phyloP scores from a whole-genome alignment of 2,797 vertebrate species.

The Synanceia verrucosa region DNA sequence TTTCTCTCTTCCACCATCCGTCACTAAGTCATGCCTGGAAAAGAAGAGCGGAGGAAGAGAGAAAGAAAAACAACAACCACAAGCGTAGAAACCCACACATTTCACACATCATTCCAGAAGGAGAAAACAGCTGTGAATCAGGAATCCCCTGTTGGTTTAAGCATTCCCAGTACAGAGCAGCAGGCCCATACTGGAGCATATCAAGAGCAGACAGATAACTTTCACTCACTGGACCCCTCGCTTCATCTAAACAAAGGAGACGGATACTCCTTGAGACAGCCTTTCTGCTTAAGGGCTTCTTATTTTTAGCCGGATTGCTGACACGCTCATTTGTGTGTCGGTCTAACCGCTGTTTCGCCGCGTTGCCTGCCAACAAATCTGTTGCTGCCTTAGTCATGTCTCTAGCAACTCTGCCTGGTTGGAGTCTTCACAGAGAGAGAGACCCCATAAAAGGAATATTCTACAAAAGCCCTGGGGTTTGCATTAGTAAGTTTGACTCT shows the following conservation, averaged over 20 bases:
- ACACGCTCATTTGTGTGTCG: slow-evolving; percentile 60
- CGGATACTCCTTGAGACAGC: slow-evolving; percentile 50
- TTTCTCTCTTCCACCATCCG: background rate
- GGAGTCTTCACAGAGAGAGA: slow-evolving; percentile 50
- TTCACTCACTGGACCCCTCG: slow-evolving; percentile 41
- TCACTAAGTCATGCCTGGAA: slow-evolving; percentile 61
- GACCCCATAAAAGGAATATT: slow-evolving; percentile 77
- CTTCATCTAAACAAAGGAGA: slow-evolving; percentile 63
- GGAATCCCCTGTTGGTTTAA: slow-evolving; percentile 76
- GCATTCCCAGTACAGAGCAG: slow-evolving; percentile 53
- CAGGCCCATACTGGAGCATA: slow-evolving; percentile 51
- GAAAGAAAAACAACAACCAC: slow-evolving; percentile 64
- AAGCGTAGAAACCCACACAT: slow-evolving; percentile 74
- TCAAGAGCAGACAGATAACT: slow-evolving; percentile 62
- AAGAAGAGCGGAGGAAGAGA: slow-evolving; percentile 53
- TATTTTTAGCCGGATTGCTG: slow-evolving; percentile 75
- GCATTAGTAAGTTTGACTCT: slow-evolving; percentile 54
- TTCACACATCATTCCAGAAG: slow-evolving; percentile 78
- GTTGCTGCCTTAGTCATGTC: slow-evolving; percentile 70
- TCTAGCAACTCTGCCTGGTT: slow-evolving; percentile 37
- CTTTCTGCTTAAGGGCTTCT: slow-evolving; percentile 63
- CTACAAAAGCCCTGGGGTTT: slow-evolving; percentile 60
- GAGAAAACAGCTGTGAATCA: slow-evolving; percentile 76
- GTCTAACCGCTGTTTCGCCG: slow-evolving; percentile 42
- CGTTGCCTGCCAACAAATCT: slow-evolving; percentile 50